Evolutionary conservation across 35 echinoderm and acorn worm genomes (phyloP), one percentile per base, ranked within the genome.

Genomic region (Holothuria glaberrima): DNA sequence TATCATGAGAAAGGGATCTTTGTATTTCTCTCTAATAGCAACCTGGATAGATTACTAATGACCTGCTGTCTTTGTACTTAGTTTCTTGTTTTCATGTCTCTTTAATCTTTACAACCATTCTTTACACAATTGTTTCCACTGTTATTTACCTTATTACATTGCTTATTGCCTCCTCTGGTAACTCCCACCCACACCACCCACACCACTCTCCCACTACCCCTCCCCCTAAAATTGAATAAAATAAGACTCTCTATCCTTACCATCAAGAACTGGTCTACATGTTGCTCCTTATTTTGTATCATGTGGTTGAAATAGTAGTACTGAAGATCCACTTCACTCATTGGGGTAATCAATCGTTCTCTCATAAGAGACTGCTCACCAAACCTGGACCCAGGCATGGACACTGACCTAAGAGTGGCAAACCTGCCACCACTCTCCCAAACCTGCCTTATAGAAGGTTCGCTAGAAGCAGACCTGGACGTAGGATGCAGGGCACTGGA

Each of bases 231-330:
- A 31, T 65, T 5, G 4, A 70, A 57, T 26, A 80, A 83, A 70
- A 83, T 2, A 50, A 54, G 13, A 58, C 36, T 18, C 3, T 12
- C n/a, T 48, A 3, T 31, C 19, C 68, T 94, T 88, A 97, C 95
- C 92, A 92, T 64, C 3, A 94, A 65, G 80, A 97, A 97, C 20
- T 80, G 54, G 20, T 97, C 95, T 7, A 94, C 90, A 91, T 84
- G 88, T n/a, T 66, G 58, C 44, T 97, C 92, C 41, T 94, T 89
- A 6, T 86, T 60, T 21, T 83, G 80, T 45, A 97, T 77, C 86
- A 91, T 94, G 36, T 68, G 70, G 52, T 97, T 97, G 50, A 91
- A 92, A 52, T 97, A 97, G 86, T 92, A 98, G 25, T 64, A 81
- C 36, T 88, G 68, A 4, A 94, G 78, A 29, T 98, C 88, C 56